Base-by-base conservation (phyloP, 2,888 invertebrate genomes). In the Hetaerina titia region DNA sequence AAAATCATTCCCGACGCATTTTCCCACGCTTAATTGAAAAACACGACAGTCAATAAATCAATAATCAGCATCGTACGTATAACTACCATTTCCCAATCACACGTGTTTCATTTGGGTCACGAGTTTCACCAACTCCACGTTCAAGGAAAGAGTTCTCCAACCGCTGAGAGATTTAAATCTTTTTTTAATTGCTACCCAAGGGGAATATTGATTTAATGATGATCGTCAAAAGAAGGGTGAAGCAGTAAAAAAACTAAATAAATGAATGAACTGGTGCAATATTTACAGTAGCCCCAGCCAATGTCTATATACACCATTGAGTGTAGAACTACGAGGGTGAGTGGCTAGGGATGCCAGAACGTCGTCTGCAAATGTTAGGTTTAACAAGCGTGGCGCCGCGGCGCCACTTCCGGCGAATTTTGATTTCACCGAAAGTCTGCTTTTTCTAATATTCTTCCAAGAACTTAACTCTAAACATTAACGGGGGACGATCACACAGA, bases 21-120 rank as follows among this genome's bases (percentile, higher is more conserved):
- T 56, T 8, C 56, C 90, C 69, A 22, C 64, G 64, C 69, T 56
- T 56, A 69, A 56, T 74, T n/a, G 74, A 92, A 92, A 92, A 92
- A 11, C 56, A 56, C 90, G 19, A 45, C 17, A 90, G 45, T 11
- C 90, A 22, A 57, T 5, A 19, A 22, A 15, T 22, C 92, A 74
- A 45, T 7, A 69, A 22, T 57, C 5, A 45, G 45, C 45, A 45
- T 45, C 45, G 45, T 2, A 4, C 45, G 45, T 2, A 45, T 45
- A 45, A 45, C 45, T 45, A 45, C 45, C 45, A 45, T 45, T 45
- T 45, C 45, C 31, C n/a, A 5, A 22, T 31, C 11, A 31, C 11
- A 31, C 31, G 11, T 25, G 19, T n/a, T 69, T 8, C 7, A 19
- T 22, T 31, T 31, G 9, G 31, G 25, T 11, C 45, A 81, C 5